Evolutionary conservation across 1,140 invertebrate genomes (phyloP), one percentile per base, ranked within the genome.

Genomic region (Copidosoma floridanum): DNA sequence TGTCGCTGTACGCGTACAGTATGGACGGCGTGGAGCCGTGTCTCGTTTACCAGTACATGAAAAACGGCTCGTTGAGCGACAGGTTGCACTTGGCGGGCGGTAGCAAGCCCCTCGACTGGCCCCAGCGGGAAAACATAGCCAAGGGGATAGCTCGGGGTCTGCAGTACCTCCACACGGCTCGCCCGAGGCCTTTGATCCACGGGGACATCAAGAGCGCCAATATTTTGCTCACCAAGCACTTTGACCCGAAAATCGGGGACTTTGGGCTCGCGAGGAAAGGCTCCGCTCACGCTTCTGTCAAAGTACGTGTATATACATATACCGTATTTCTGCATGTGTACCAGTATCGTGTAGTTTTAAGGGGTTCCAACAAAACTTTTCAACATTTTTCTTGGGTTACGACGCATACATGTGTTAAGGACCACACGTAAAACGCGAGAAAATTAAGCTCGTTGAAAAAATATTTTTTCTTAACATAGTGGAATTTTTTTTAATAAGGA

Each of bases 141-240:
- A 84, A 85, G 57, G 95, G 94, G 44, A 88, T 90, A 32, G 92
- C 93, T 24, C 86, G 90, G 71, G 96, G 95, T 10, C 84, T 99
- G 81, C 89, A 92, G 74, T 97, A 88, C 76, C 79, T 97, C 1
- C 95, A 97, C 74, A 92, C 88, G 1, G 85, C 89, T 63, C 81
- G 83, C 1, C 82, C 85, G 6, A 88, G 86, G 41, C 90, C 93
- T 0, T 81, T 95, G 1, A 91, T 97, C 46, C 95, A 97, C 74
- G 93, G 93, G 0, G 94, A 97, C 71, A 94, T 97, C 14, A 95
- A 95, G 79, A 90, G 91, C 64, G 93, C 92, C 0, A 97, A 97
- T 74, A 96, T 98, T 65, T 77, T 97, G 1, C 77, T 98, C 10
- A 94, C 97, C 72, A 82, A 85, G 44, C 88, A 92, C 74, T 84